Evolutionary conservation across 2,888 invertebrate genomes (phyloP).

Genomic region (Nemoura dubitans): DNA sequence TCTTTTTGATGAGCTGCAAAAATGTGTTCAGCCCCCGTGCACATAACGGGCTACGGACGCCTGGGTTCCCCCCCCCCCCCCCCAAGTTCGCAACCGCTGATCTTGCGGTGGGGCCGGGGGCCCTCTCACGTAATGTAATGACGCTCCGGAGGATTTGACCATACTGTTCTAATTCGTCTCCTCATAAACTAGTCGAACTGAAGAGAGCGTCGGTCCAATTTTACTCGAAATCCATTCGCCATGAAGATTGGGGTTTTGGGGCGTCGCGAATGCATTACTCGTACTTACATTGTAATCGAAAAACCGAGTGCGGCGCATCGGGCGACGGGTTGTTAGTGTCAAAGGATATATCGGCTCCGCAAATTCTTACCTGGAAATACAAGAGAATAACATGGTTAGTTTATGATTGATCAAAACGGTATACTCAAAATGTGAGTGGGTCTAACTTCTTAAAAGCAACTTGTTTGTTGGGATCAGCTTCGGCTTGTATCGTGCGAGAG

Average conservation of each 20-base stretch:
- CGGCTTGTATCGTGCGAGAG: neutral
- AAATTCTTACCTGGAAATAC: neutral
- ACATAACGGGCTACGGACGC: constrained; percentile 1
- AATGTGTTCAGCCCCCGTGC: constrained; percentile 37
- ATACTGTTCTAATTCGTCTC: neutral
- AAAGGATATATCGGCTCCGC: neutral
- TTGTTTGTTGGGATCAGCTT: neutral
- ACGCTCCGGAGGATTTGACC: constrained; percentile 39
- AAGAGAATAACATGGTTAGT: neutral
- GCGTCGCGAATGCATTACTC: neutral
- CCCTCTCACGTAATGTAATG: constrained; percentile 34
- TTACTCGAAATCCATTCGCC: neutral
- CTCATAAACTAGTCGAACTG: neutral
- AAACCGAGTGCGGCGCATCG: neutral
- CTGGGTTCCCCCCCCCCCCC: constrained; percentile 8
- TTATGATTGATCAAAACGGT: constrained; percentile 3
- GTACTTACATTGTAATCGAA: constrained; percentile 7
- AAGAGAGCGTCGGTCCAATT: neutral
- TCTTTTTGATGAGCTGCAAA: constrained; percentile 51
- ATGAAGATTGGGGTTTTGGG: neutral
- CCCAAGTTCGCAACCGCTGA: constrained; percentile 1
- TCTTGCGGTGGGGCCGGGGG: neutral
- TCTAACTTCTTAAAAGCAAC: neutral
- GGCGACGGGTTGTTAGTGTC: neutral
- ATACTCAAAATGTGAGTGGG: neutral